Evolutionary conservation across 2,797 vertebrate species (phyloP).

Genomic region (Notamacropus eugenii): DNA sequence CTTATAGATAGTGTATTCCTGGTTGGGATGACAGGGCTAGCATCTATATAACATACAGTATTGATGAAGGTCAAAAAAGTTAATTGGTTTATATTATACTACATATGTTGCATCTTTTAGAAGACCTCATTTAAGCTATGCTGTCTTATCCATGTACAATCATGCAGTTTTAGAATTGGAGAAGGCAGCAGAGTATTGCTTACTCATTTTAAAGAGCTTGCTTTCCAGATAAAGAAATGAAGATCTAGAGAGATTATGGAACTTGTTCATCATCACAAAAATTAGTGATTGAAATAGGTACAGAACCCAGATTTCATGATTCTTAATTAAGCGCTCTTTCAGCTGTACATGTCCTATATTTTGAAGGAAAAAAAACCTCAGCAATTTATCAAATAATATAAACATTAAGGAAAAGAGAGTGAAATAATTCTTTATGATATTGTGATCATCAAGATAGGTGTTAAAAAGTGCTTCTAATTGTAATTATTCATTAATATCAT

Average conservation of each 20-base stretch:
- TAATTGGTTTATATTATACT: background rate
- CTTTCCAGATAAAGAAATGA: background rate
- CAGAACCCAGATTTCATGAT: background rate
- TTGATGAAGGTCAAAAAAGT: background rate
- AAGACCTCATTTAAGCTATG: background rate
- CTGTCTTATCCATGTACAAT: background rate
- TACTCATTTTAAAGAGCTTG: background rate
- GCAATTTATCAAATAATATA: no score
- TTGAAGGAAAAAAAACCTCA: background rate
- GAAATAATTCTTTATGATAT: background rate
- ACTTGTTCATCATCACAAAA: background rate
- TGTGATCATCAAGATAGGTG: no score
- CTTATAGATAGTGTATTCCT: background rate
- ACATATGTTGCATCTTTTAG: accelerated
- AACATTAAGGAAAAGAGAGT: background rate
- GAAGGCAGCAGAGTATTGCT: background rate
- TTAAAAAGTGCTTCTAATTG: accelerated
- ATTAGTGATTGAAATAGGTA: background rate
- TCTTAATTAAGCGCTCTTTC: background rate
- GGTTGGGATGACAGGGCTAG: background rate
- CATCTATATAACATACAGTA: background rate
- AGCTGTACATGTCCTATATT: accelerated
- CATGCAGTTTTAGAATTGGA: no score
- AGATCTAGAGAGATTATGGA: background rate
- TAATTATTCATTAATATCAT: background rate